Evolutionary conservation across 2,888 invertebrate species (phyloP).

Genomic region (Nomada ruficornis): DNA sequence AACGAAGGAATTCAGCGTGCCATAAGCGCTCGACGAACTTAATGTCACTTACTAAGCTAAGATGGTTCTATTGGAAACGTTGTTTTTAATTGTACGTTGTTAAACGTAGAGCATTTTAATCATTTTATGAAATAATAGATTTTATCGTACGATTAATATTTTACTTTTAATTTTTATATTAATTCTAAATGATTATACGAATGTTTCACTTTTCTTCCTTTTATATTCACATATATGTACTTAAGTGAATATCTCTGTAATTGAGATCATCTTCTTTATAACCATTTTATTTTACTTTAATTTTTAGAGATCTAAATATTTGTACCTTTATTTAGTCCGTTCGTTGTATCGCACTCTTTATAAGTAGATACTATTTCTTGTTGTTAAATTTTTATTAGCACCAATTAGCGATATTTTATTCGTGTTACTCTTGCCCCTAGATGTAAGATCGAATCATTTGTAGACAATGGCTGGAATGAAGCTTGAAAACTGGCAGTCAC

Average conservation of each 20-base stretch:
- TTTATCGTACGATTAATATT: neutral
- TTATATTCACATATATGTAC: neutral
- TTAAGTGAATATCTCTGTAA: neutral
- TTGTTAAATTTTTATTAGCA: neutral
- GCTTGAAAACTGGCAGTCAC: slow-evolving; percentile 32
- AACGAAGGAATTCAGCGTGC: slow-evolving; percentile 40
- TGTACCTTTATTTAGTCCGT: neutral
- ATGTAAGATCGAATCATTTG: slow-evolving; percentile 2
- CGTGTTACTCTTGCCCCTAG: neutral
- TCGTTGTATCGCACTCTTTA: neutral
- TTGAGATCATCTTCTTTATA: too few species aligned
- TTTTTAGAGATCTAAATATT: neutral
- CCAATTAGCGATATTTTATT: neutral
- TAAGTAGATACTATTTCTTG: neutral
- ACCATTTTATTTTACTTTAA: neutral
- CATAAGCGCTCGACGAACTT: slow-evolving; percentile 19
- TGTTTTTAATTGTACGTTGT: neutral
- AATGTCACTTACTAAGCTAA: slow-evolving; percentile 22
- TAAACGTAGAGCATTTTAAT: neutral
- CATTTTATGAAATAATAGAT: neutral
- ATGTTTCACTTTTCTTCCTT: neutral
- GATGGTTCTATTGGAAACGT: neutral
- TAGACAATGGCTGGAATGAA: neutral
- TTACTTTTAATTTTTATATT: neutral
- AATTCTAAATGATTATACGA: neutral